These are phyloP conservation scores for Heterotis niloticus DNA, from an alignment of 2,113 vertebrate species.

Conservation along the genomic window DNA sequence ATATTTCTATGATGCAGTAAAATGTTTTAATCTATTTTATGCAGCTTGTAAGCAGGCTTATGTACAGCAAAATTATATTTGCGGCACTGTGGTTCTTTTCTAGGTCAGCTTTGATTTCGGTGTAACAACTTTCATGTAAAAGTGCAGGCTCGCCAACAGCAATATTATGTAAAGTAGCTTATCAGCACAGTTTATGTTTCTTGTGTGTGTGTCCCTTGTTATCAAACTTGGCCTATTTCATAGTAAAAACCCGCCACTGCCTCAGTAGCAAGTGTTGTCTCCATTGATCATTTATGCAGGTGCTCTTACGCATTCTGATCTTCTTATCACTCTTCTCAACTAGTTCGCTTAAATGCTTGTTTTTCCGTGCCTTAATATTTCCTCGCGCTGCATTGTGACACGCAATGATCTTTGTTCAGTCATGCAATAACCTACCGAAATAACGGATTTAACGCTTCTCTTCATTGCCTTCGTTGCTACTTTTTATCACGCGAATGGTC, in stretches of 20 bases:
- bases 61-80: conserved; percentile 23
- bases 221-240: conserved; percentile 21
- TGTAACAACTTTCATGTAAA: conserved; percentile 24
- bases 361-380: too few relatives aligned
- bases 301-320: too few relatives aligned
- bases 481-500: too few relatives aligned
- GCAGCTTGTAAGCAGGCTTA: conserved; percentile 21
- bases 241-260: background rate
- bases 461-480: too few relatives aligned
- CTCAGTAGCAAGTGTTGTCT: conserved; percentile 9
- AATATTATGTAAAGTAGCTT: conserved; percentile 25
- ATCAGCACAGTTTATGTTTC: conserved; percentile 17
- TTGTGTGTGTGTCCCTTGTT: conserved; percentile 13
- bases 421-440: too few relatives aligned
- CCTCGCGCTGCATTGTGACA: too few relatives aligned
- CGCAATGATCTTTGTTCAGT: too few relatives aligned
- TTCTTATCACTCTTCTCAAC: too few relatives aligned
- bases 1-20: background rate
- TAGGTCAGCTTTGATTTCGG: conserved; percentile 25
- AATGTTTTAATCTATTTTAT: conserved; percentile 24
- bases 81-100: conserved; percentile 16
- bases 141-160: conserved; percentile 20
- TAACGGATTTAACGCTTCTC: too few relatives aligned
- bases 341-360: too few relatives aligned
- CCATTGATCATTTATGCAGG: conserved; percentile 22